Percentiles rank a stretch among this genome's conserved stretches.
phyloP scores from a whole-genome alignment of 1,140 invertebrate genomes.

The Drosophila tani region DNA sequence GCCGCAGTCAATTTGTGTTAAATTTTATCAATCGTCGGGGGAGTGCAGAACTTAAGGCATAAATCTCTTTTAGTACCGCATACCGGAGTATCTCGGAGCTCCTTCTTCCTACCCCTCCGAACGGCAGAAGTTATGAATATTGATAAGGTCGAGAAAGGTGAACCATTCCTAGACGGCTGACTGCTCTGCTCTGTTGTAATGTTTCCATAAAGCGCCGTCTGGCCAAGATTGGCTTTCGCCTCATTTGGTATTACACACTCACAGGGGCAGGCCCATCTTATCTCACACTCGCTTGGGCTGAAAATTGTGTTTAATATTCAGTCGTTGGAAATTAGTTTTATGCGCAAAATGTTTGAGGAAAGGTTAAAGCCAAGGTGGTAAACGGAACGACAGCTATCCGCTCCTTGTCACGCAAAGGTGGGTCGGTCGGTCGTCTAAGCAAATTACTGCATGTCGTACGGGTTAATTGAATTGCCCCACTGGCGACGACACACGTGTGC shows the following conservation, averaged over 20 bases:
- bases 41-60: slow-evolving; percentile 49
- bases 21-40: slow-evolving; percentile 58
- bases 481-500: slow-evolving; percentile 37
- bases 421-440: slow-evolving; percentile 33
- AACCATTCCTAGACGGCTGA: slow-evolving; percentile 26
- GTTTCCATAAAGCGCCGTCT: slow-evolving; percentile 38
- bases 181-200: slow-evolving; percentile 28
- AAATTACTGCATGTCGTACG: slow-evolving; percentile 49
- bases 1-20: slow-evolving; percentile 48
- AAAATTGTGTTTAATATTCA: slow-evolving; percentile 64
- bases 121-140: slow-evolving; percentile 60
- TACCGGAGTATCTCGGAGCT: slow-evolving; percentile 8
- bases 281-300: slow-evolving; percentile 23
- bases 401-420: slow-evolving; percentile 2
- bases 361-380: slow-evolving; percentile 30
- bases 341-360: slow-evolving; percentile 38
- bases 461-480: slow-evolving; percentile 57
- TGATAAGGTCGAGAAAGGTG: slow-evolving; percentile 53
- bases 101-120: slow-evolving; percentile 2
- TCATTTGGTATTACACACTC: slow-evolving; percentile 56
- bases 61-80: slow-evolving; percentile 44
- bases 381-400: slow-evolving; percentile 2
- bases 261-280: not conserved
- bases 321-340: slow-evolving; percentile 62
- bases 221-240: slow-evolving; percentile 55